Evolutionary conservation across 2,797 vertebrate genomes (phyloP).

Genomic region (Dendrocincla fuliginosa): DNA sequence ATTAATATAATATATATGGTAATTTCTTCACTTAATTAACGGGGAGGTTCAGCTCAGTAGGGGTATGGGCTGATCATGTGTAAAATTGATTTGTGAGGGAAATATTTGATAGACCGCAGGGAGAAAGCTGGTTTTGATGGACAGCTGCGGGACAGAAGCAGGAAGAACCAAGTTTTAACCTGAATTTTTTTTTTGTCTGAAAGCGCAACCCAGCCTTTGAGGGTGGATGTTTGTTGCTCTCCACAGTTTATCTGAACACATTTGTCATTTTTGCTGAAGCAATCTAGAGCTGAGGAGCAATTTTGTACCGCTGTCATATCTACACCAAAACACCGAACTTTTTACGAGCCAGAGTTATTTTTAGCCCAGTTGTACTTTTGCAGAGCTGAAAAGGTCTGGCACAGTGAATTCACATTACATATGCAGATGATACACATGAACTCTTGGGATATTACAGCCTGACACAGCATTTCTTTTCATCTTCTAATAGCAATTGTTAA

Average conservation of each 20-base stretch:
- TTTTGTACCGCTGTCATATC: not conserved
- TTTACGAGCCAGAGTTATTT: not conserved
- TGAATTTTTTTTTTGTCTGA: conserved; percentile 73
- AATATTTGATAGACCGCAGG: conserved; percentile 97
- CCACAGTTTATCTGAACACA: conserved; percentile 50
- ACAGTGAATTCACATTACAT: conserved; percentile 52
- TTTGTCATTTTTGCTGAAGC: conserved; percentile 44
- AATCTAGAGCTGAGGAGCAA: not conserved
- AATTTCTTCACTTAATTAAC: conserved; percentile 99
- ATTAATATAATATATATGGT: conserved; percentile 99
- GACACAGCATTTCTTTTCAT: conserved; percentile 68
- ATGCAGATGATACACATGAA: conserved; percentile 61
- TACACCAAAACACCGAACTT: not conserved
- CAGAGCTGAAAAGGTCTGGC: conserved; percentile 48
- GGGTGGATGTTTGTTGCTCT: conserved; percentile 44
- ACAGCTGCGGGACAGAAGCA: conserved; percentile 83
- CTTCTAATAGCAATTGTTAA: conserved; percentile 61
- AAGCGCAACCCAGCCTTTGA: conserved; percentile 58
- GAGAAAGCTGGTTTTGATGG: conserved; percentile 87
- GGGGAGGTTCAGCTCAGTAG: conserved; percentile 95
- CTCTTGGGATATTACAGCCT: conserved; percentile 63
- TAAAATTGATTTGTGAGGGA: conserved; percentile 99
- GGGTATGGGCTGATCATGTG: conserved; percentile 99
- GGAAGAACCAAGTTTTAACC: conserved; percentile 84
- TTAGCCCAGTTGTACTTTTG: conserved; percentile 57